phyloP scores from a whole-genome alignment of 2,113 vertebrate species.

The Rhegmatorhina hoffmannsi region DNA sequence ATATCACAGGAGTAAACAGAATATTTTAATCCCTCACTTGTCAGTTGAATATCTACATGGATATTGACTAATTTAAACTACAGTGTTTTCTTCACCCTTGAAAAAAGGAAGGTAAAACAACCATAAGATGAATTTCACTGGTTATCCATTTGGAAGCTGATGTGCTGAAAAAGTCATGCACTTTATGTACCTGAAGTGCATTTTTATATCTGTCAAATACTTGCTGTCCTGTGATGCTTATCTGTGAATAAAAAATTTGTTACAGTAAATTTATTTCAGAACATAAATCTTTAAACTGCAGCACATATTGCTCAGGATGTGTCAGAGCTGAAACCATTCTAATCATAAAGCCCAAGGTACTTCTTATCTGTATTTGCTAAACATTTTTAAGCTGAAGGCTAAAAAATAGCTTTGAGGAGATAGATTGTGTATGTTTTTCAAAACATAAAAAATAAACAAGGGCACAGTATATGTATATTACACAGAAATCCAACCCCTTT shows the following conservation, averaged over 20 bases:
- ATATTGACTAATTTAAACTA: not conserved
- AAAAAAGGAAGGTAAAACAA: not conserved
- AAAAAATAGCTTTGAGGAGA: conserved; percentile 8
- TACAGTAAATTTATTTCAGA: conserved; percentile 8
- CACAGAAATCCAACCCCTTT: not conserved
- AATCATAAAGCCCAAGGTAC: not conserved
- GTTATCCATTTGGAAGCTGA: not conserved
- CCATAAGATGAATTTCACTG: not conserved
- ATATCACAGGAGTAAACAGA: not conserved
- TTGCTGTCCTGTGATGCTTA: conserved; percentile 18
- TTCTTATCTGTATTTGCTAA: conserved; percentile 27
- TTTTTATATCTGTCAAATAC: not conserved
- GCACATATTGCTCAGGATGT: not conserved
- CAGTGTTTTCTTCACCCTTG: not conserved
- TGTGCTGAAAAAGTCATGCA: not conserved
- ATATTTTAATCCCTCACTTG: not conserved
- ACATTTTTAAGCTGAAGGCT: conserved; percentile 13
- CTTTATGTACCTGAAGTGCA: not conserved
- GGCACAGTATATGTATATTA: not conserved
- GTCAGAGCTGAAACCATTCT: not conserved
- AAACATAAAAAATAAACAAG: not conserved
- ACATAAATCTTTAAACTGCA: not conserved
- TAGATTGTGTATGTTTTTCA: not conserved
- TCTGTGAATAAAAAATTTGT: conserved; percentile 18
- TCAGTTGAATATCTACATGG: not conserved